Evolutionary conservation across 2,797 vertebrate genomes (phyloP), one percentile per base, ranked within the genome.

Genomic region (Pangasius larnaudii): DNA sequence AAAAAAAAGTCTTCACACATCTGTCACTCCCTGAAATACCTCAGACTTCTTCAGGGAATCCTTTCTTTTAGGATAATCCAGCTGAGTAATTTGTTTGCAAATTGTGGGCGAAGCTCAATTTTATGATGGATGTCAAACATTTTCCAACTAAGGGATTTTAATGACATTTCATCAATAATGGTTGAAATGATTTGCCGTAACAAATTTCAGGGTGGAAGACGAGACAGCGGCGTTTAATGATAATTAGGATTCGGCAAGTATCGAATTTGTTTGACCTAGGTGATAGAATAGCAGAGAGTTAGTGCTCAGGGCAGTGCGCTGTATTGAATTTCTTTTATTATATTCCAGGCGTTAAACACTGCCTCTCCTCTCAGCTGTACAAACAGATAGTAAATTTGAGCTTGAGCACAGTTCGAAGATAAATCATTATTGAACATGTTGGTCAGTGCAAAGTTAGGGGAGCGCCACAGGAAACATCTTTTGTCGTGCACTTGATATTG

Each of bases 61-160:
- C 61, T 88, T 90, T 90, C 75, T 88, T 69, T 49, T 33, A 24
- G n/a, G 69, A 87, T 85, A 51, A 84, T 88, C 84, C 87, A 88
- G 74, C 78, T 87, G 88, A 87, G 87, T 90, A 92, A 86, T 94
- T 94, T 93, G 93, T 94, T 93, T 93, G 86, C 85, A 86, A 91
- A 93, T 90, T 58, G 79, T 77, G 53, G 53, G 19, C 46, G 89
- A 89, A 77, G 84, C 87, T 58, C 24, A 30, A 91, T 91, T 93
- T 81, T 90, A 59, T 84, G 58, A 91, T 91, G 92, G 93, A 93
- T 93, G 89, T 87, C 30, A 69, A 3, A 14, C 71, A 36, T 49
- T 30, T 36, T 69, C 87, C 89, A 80, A 75, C 88, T 89, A 91
- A 93, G 27, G 90, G 80, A 86, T 61, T 93, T 93, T 92, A 92